phyloP scores from a whole-genome alignment of 1,140 invertebrate genomes.

The Drosophila parvula region DNA sequence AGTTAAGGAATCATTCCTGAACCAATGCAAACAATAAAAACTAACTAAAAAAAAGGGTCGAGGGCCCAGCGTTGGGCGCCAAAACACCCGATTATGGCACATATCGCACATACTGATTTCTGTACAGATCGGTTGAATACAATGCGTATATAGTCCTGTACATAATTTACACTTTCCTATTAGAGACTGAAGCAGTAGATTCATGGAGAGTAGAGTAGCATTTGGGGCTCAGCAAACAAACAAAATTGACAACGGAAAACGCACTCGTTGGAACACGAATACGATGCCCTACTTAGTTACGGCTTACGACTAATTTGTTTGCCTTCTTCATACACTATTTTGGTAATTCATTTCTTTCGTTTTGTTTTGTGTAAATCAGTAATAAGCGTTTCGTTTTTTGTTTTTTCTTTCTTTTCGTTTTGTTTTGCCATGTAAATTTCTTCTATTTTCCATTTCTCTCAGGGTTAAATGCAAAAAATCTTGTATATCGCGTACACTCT shows the following conservation, averaged over 20 bases:
- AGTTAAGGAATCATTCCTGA: slow-evolving; percentile 16
- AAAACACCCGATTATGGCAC: slow-evolving; percentile 67
- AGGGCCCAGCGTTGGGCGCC: background rate
- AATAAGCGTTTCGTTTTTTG: slow-evolving; percentile 77
- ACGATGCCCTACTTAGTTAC: slow-evolving; percentile 12
- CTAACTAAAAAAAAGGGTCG: slow-evolving; percentile 27
- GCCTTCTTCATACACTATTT: slow-evolving; percentile 40
- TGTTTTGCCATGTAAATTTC: slow-evolving; percentile 67
- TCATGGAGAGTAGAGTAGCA: slow-evolving; percentile 27
- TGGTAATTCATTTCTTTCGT: slow-evolving; percentile 50
- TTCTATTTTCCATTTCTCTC: slow-evolving; percentile 62
- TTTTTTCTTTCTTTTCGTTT: slow-evolving; percentile 41
- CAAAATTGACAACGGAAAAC: slow-evolving; percentile 64
- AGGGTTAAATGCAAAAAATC: slow-evolving; percentile 77
- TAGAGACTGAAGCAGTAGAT: slow-evolving; percentile 24
- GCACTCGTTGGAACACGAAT: slow-evolving; percentile 30
- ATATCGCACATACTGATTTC: slow-evolving; percentile 71
- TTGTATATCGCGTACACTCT: slow-evolving; percentile 63
- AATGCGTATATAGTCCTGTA: slow-evolving; percentile 62
- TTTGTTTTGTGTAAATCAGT: slow-evolving; percentile 65
- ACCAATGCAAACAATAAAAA: slow-evolving; percentile 54
- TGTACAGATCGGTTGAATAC: slow-evolving; percentile 67
- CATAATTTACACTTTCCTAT: slow-evolving; percentile 71
- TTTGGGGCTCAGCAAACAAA: slow-evolving; percentile 58
- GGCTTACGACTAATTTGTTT: slow-evolving; percentile 63